Evolutionary conservation across 2,888 invertebrate genomes (phyloP), one percentile per base, ranked within the genome.

Genomic region (Amblyteles armatorius): DNA sequence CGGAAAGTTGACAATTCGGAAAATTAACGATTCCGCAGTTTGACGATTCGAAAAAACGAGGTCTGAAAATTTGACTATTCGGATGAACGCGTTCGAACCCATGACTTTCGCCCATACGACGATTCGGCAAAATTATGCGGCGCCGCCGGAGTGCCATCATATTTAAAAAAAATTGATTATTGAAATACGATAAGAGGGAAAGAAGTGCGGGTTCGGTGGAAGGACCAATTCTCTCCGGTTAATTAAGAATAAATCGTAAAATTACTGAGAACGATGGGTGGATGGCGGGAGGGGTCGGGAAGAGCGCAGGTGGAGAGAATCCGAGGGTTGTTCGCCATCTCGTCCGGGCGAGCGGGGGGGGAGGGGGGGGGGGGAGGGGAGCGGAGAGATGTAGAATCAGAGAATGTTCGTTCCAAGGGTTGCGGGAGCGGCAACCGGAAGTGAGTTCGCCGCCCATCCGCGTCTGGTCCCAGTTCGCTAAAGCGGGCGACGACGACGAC

Each of bases 361-460:
- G 1, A 7, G 19, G n/a, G 9, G 7, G 22, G 22, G 19, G 6
- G n/a, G 6, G n/a, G 19, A 7, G 9, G 7, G 22, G 9, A 29
- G 22, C 60, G 29, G n/a, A 69, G 81, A 81, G 22, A 55, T 50
- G 68, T 19, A 50, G 76, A 55, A 78, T 68, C 60, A 68, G 52
- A 63, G 80, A 84, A 80, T 72, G 57, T 77, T 76, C 22, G 36
- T 69, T 50, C 13, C 3, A 48, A 55, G 68, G 71, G n/a, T 63
- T 22, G 67, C 44, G 65, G 63, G 67, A 78, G 80, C 36, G 60
- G 22, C 60, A 88, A 90, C 90, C 92, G 92, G 92, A 92, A 91
- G 91, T 89, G 89, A 91, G 90, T 90, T 92, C 91, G 91, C 90
- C 91, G 92, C 91, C 91, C 92, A 92, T 92, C 90, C 90, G 89